phyloP scores from a whole-genome alignment of 92 coral and sea anemone species.

The Zoanthus gigantus region DNA sequence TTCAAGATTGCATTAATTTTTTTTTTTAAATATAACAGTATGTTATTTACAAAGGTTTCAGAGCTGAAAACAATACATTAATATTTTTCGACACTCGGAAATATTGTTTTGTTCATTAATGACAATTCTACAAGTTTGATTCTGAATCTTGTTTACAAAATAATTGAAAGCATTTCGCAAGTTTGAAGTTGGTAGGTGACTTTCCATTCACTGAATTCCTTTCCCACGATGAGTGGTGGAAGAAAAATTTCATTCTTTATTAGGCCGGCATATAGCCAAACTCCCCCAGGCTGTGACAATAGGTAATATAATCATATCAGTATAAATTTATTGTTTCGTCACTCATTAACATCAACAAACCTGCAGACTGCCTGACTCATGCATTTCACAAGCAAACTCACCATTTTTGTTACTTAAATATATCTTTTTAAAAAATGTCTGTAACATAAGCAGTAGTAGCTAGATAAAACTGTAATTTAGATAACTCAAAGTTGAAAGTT shows the following conservation, averaged over 20 bases:
- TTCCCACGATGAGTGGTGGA: constrained; percentile 46
- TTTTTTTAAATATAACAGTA: not conserved
- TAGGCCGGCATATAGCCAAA: constrained; percentile 28
- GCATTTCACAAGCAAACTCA: not conserved
- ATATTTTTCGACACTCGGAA: not conserved
- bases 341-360: constrained; percentile 9
- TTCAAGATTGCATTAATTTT: not conserved
- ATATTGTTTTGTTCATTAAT: not conserved
- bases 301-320: constrained; percentile 72
- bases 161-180: constrained; percentile 22
- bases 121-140: not conserved
- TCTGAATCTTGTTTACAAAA: constrained; percentile 23
- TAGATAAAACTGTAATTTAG: too few relatives aligned
- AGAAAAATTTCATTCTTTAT: constrained; percentile 50
- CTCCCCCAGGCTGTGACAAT: constrained; percentile 61
- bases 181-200: constrained; percentile 38
- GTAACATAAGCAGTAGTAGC: too few relatives aligned
- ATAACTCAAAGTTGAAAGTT: too few relatives aligned
- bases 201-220: constrained; percentile 20
- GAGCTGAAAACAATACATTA: not conserved
- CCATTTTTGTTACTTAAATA: too few relatives aligned
- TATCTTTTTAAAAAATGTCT: too few relatives aligned
- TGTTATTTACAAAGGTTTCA: constrained; percentile 26
- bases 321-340: constrained; percentile 20
- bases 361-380: not conserved